These are phyloP conservation scores for Tylochromis polylepis DNA, from an alignment of 2,113 vertebrate genomes.

Conservation along the genomic window DNA sequence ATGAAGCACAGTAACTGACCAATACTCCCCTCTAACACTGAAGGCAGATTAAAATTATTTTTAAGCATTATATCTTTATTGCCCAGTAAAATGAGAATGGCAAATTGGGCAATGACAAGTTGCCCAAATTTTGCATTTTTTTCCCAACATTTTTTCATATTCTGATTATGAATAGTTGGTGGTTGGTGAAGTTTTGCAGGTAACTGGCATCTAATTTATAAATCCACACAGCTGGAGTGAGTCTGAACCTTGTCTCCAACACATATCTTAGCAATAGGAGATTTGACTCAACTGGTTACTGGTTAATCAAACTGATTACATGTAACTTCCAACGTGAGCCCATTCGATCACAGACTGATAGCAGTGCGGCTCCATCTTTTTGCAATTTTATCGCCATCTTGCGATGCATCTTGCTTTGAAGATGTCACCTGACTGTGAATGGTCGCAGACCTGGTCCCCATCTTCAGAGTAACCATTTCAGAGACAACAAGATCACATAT, in stretches of 20 bases:
- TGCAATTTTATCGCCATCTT: neutral
- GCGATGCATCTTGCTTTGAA: neutral
- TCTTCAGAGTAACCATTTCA: neutral
- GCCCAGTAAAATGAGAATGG: neutral
- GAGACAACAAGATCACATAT: neutral
- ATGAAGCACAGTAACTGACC: neutral
- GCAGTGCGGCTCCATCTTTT: neutral
- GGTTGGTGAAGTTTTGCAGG: neutral
- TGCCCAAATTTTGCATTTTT: neutral
- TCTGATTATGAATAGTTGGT: neutral
- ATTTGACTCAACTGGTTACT: too few species aligned
- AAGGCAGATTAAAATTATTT: neutral
- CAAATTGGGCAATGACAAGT: neutral
- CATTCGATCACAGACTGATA: neutral
- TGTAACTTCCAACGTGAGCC: neutral
- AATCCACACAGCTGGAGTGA: neutral
- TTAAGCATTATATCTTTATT: slow-evolving; percentile 4
- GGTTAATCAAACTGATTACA: neutral
- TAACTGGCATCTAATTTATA: neutral
- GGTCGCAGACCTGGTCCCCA: neutral
- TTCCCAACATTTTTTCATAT: accelerated
- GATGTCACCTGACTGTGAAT: neutral
- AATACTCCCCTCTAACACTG: neutral
- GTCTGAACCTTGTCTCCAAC: neutral
- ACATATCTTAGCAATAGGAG: too few species aligned